Evolutionary conservation across 2,888 invertebrate genomes (phyloP).

Genomic region (Tribolium freemani): DNA sequence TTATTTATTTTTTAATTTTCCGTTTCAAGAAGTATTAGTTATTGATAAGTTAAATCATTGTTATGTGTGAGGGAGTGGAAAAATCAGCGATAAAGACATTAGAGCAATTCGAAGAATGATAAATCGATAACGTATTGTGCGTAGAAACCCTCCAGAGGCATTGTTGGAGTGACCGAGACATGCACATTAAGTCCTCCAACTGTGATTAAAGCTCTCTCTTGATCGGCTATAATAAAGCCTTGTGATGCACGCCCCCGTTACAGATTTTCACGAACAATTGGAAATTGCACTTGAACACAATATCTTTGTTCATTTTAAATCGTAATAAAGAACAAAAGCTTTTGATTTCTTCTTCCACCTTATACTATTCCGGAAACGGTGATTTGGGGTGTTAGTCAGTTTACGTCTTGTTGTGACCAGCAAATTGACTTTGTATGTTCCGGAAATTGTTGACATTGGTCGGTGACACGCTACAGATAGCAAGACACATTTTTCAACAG

Average conservation of each 20-base stretch:
- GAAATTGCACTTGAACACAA: conserved; percentile 47
- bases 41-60: no score
- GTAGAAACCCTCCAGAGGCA: conserved; percentile 16
- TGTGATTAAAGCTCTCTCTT: conserved; percentile 44
- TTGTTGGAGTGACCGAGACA: conserved; percentile 41
- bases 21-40: no score
- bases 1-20: no score
- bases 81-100: conserved; percentile 23
- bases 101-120: conserved; percentile 16
- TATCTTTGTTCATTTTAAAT: conserved; percentile 46
- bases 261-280: conserved; percentile 46
- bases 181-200: conserved; percentile 45
- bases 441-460: conserved; percentile 64
- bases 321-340: conserved; percentile 31
- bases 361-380: conserved; percentile 8
- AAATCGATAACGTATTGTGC: conserved; percentile 39
- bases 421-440: conserved; percentile 67
- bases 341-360: background rate
- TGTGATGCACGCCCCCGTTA: conserved; percentile 28
- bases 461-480: conserved; percentile 55
- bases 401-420: conserved; percentile 46
- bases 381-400: conserved; percentile 32
- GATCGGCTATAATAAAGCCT: conserved; percentile 40
- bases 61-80: background rate
- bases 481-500: conserved; percentile 39